A percentile compares a stretch with the other conserved stretches of the same genome.
Evolutionary conservation across 2,113 vertebrate genomes (phyloP).

Genomic region (Silurus meridionalis): DNA sequence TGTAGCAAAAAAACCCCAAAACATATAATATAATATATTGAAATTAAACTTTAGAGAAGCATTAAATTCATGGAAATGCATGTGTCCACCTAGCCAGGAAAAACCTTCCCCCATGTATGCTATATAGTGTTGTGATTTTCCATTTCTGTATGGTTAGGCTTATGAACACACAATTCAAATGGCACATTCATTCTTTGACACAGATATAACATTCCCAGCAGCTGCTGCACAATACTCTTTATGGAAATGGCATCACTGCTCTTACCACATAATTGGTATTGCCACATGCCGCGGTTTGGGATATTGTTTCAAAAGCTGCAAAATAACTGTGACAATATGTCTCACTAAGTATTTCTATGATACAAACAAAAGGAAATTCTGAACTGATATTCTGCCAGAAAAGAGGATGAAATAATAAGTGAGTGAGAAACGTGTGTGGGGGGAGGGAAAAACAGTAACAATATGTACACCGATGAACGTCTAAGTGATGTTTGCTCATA

Average conservation of each 20-base stretch:
- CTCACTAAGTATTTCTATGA: constrained; percentile 29
- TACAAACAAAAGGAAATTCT: constrained; percentile 29
- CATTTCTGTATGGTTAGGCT: not conserved
- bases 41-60: not conserved
- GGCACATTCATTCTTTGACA: not conserved
- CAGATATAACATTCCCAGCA: not conserved
- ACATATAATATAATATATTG: not conserved
- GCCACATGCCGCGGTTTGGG: constrained; percentile 32
- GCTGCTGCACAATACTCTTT: constrained; percentile 15
- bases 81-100: no score
- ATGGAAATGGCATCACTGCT: constrained; percentile 27
- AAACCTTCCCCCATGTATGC: no score
- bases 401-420: constrained; percentile 25
- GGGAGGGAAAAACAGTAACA: not conserved
- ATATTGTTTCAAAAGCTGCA: constrained; percentile 44
- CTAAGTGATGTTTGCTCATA: constrained; percentile 18
- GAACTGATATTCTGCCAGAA: constrained; percentile 32
- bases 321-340: constrained; percentile 37
- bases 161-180: constrained; percentile 1
- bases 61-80: not conserved
- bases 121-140: not conserved
- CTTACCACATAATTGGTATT: constrained; percentile 26
- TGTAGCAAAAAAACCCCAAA: not conserved
- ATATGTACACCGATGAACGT: constrained; percentile 10
- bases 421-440: not conserved